A percentile compares a stretch with the other conserved stretches of the same genome.
phyloP scores from a whole-genome alignment of 2,888 invertebrate genomes.

The Drosophila setosimentum region DNA sequence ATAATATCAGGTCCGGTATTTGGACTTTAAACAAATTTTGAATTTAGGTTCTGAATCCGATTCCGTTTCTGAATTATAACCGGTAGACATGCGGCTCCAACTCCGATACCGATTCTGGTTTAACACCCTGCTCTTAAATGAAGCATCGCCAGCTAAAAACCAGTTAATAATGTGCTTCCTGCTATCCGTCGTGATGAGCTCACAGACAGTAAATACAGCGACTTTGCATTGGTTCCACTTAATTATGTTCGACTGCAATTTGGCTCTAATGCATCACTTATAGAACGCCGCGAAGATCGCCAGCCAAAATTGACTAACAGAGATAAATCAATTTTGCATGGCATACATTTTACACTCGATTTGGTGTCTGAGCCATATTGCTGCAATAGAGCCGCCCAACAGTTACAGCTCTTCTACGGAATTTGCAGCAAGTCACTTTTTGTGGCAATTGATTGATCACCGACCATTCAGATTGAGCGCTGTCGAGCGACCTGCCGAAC shows the following conservation, averaged over 20 bases:
- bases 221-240: slow-evolving; percentile 8
- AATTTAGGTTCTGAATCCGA: neutral
- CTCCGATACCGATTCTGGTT: neutral
- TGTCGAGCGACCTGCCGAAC: slow-evolving; percentile 12
- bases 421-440: slow-evolving; percentile 15
- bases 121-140: slow-evolving; percentile 1
- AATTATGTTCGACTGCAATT: slow-evolving; percentile 31
- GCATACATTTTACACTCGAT: slow-evolving; percentile 3
- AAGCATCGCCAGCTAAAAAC: slow-evolving; percentile 15
- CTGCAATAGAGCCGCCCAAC: slow-evolving; percentile 28
- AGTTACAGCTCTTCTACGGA: slow-evolving; percentile 44
- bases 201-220: slow-evolving; percentile 3
- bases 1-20: neutral
- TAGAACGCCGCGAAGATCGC: slow-evolving; percentile 29
- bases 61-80: neutral
- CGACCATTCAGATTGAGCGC: slow-evolving; percentile 21
- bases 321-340: slow-evolving; percentile 45
- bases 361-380: slow-evolving; percentile 12
- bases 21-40: neutral
- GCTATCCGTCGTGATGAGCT: slow-evolving; percentile 40
- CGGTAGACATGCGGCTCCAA: neutral
- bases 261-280: slow-evolving; percentile 53
- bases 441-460: slow-evolving; percentile 54
- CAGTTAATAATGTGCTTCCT: slow-evolving; percentile 47
- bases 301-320: slow-evolving; percentile 23